These are phyloP conservation scores for Eupithecia exiguata DNA, from an alignment of 2,888 invertebrate genomes.

Conservation along the genomic window DNA sequence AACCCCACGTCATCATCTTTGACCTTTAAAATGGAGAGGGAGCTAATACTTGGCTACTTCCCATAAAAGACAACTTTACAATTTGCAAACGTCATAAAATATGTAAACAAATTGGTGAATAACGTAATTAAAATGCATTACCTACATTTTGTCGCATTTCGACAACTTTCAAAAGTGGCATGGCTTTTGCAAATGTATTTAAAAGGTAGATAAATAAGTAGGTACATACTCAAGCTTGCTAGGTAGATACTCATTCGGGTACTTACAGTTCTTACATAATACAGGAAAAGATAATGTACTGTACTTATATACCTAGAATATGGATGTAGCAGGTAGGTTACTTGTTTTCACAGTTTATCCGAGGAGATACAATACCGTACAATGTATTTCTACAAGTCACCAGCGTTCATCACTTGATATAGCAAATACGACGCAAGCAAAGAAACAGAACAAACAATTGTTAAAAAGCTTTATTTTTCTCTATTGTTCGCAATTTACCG, in stretches of 20 bases:
- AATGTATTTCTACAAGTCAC: constrained; percentile 6
- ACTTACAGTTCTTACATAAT: background rate
- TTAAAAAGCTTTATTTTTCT: constrained; percentile 9
- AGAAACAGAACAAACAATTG: constrained; percentile 8
- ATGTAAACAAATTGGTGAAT: background rate
- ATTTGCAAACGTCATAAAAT: background rate
- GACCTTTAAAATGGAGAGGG: background rate
- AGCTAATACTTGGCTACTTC: background rate
- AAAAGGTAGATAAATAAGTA: background rate
- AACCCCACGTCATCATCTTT: background rate
- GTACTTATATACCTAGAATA: background rate
- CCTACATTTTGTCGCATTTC: background rate
- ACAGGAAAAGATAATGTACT: background rate
- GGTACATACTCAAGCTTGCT: background rate
- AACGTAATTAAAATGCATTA: background rate
- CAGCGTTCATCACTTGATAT: background rate
- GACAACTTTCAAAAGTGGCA: background rate
- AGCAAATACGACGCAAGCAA: constrained; percentile 2
- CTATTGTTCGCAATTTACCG: constrained; percentile 15
- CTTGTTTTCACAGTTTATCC: background rate
- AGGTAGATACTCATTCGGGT: background rate
- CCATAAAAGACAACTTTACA: constrained; percentile 1
- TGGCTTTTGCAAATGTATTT: background rate
- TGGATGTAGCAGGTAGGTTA: background rate
- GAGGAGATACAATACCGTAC: background rate